Evolutionary conservation across 1,140 invertebrate species (phyloP).

Genomic region (Lepidurus apus): DNA sequence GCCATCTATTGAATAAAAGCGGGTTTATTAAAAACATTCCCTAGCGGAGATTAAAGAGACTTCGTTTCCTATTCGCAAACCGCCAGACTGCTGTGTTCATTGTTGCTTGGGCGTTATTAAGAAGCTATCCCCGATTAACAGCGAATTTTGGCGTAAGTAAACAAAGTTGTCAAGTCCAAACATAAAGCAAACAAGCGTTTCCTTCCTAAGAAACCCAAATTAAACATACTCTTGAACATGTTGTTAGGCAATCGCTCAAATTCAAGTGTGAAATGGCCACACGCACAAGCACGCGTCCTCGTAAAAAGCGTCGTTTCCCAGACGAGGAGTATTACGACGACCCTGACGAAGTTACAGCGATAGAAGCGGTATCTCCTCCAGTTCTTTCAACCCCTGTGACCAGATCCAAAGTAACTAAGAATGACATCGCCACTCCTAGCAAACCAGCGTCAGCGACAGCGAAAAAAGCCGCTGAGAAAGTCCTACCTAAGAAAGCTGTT

Average conservation of each 20-base stretch:
- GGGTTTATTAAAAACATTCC: no score
- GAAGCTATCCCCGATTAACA: constrained; percentile 21
- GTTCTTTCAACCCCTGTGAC: not conserved
- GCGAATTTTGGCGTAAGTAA: constrained; percentile 1
- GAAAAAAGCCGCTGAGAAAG: not conserved
- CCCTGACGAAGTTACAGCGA: not conserved
- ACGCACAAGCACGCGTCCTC: not conserved
- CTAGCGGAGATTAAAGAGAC: no score
- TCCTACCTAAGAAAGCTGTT: not conserved
- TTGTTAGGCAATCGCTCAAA: not conserved
- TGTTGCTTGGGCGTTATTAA: constrained; percentile 14
- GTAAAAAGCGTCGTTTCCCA: constrained; percentile 14
- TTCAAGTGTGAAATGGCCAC: not conserved
- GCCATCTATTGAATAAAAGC: no score
- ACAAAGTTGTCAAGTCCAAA: not conserved
- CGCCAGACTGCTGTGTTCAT: not conserved
- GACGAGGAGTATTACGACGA: not conserved
- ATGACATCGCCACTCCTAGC: not conserved
- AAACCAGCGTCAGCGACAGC: not conserved
- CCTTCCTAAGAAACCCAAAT: not conserved
- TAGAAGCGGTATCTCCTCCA: not conserved
- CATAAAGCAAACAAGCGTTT: not conserved
- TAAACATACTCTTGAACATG: not conserved
- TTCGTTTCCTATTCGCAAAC: no score
- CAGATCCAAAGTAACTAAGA: not conserved